These are phyloP conservation scores for Myodes glareolus DNA, from an alignment of 2,113 vertebrate species.

Conservation along the genomic window DNA sequence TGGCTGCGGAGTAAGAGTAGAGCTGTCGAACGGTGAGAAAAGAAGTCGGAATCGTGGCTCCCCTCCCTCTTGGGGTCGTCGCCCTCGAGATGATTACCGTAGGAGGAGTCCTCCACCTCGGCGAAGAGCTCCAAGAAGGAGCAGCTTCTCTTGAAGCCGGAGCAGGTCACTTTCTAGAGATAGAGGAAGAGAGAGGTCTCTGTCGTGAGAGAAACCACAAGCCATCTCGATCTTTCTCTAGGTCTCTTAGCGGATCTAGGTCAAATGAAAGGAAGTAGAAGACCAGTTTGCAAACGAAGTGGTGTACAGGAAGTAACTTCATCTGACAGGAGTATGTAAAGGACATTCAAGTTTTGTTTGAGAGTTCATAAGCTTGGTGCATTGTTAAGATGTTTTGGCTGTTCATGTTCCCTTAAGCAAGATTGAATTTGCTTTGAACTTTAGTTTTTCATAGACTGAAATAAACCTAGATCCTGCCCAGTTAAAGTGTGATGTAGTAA, in stretches of 20 bases:
- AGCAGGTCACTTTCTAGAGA: conserved; percentile 99
- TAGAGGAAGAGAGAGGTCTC: conserved; percentile 94
- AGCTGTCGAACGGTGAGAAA: conserved; percentile 97
- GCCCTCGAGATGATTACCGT: conserved; percentile 94
- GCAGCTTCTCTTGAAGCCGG: conserved; percentile 98
- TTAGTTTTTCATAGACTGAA: conserved; percentile 62
- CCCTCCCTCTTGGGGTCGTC: conserved; percentile 95
- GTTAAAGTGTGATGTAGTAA: conserved; percentile 59
- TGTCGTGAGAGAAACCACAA: conserved; percentile 96
- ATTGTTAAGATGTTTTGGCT: conserved; percentile 91
- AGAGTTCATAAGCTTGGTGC: conserved; percentile 89
- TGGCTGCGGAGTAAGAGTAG: conserved; percentile 95
- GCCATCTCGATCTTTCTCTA: conserved; percentile 95
- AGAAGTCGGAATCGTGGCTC: conserved; percentile 95
- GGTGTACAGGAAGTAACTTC: conserved; percentile 89
- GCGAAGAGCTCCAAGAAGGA: conserved; percentile 98
- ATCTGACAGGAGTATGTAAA: conserved; percentile 88
- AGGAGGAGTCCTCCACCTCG: conserved; percentile 93
- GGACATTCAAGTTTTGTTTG: conserved; percentile 90
- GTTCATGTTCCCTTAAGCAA: conserved; percentile 85
- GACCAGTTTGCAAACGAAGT: conserved; percentile 82
- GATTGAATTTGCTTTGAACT: conserved; percentile 52
- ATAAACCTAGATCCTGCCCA: conserved; percentile 70
- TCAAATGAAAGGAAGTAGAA: conserved; percentile 95
- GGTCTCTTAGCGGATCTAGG: conserved; percentile 95